Evolutionary conservation across 2,888 invertebrate species (phyloP).

Genomic region (Dastarcus helophoroides): DNA sequence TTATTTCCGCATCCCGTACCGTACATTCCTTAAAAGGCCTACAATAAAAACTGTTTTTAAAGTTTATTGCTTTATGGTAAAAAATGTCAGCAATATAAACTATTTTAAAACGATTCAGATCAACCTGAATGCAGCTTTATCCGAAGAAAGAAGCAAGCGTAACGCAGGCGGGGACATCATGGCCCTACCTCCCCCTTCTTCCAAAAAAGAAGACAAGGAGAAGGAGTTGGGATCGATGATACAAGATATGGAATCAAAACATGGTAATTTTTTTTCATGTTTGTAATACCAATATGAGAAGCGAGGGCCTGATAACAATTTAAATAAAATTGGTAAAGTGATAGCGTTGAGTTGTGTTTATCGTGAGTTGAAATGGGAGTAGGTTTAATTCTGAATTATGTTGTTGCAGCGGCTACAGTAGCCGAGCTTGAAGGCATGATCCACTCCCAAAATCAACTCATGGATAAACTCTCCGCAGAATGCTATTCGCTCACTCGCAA

Average conservation of each 20-base stretch:
- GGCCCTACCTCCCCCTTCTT: slow-evolving; percentile 27
- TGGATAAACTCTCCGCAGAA: slow-evolving; percentile 83
- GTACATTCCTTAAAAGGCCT: too few species aligned
- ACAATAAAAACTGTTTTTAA: too few species aligned
- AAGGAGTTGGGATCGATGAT: slow-evolving; percentile 64
- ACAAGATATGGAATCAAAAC: slow-evolving; percentile 70
- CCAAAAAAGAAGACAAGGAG: slow-evolving; percentile 35
- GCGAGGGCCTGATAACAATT: too few species aligned
- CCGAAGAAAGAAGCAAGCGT: slow-evolving; percentile 30
- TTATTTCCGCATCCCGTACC: too few species aligned
- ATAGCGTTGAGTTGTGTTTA: neutral
- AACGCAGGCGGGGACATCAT: slow-evolving; percentile 23
- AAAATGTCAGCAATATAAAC: slow-evolving; percentile 52
- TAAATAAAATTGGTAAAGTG: neutral
- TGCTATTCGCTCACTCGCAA: slow-evolving; percentile 81
- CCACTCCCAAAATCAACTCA: slow-evolving; percentile 84
- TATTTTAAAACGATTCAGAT: slow-evolving; percentile 20
- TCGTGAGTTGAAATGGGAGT: slow-evolving; percentile 36
- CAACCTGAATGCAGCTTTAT: slow-evolving; percentile 29
- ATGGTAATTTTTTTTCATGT: slow-evolving; percentile 44
- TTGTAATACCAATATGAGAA: too few species aligned
- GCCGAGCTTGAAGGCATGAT: slow-evolving; percentile 83
- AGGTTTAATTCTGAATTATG: slow-evolving; percentile 3
- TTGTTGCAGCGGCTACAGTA: slow-evolving; percentile 73
- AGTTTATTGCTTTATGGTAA: slow-evolving; percentile 65